Evolutionary conservation across 2,888 invertebrate species (phyloP).

Genomic region (Oligia latruncula): DNA sequence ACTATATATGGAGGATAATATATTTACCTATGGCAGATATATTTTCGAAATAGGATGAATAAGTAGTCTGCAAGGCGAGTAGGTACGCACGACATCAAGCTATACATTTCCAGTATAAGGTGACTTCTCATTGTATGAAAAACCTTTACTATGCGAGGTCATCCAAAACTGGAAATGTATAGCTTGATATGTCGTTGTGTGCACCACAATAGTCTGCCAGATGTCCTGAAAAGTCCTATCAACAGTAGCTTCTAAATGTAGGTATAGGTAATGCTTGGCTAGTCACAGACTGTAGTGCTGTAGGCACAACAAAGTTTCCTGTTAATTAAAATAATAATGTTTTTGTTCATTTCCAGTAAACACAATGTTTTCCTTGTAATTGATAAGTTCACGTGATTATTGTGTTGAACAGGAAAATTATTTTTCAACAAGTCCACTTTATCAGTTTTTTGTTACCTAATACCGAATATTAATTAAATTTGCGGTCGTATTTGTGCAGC

Average conservation of each 20-base stretch:
- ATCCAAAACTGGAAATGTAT: background rate
- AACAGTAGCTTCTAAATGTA: background rate
- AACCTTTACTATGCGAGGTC: background rate
- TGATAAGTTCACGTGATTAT: background rate
- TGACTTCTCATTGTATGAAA: background rate
- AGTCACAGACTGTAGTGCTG: background rate
- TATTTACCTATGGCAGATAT: background rate
- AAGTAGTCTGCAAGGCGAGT: background rate
- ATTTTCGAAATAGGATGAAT: background rate
- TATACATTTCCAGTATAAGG: background rate
- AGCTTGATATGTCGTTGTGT: background rate
- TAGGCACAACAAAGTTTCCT: constrained; percentile 30
- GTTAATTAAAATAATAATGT: constrained; percentile 44
- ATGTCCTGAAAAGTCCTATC: background rate
- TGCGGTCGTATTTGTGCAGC: background rate
- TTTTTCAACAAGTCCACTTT: constrained; percentile 6
- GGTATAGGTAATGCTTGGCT: background rate
- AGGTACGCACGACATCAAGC: background rate
- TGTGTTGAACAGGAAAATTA: constrained; percentile 48
- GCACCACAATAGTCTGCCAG: background rate
- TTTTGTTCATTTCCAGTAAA: constrained; percentile 39
- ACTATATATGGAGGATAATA: no score
- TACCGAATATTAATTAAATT: constrained; percentile 10
- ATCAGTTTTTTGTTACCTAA: background rate
- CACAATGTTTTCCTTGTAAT: constrained; percentile 52